Evolutionary conservation across 2,797 vertebrate genomes (phyloP), one percentile per base, ranked within the genome.

Genomic region (Rhabdomys pumilio): DNA sequence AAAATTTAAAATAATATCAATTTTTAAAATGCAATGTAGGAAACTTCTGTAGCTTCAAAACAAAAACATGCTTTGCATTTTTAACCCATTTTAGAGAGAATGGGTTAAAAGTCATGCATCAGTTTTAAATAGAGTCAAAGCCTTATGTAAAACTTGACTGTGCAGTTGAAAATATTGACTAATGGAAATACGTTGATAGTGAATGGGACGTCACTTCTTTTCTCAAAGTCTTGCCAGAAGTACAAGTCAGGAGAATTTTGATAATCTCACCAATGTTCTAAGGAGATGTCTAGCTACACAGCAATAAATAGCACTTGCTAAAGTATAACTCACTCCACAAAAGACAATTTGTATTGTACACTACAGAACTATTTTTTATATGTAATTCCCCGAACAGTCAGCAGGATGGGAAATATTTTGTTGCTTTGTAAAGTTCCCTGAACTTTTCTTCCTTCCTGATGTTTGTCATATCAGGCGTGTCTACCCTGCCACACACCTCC

Each of bases 401-500:
- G 34, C 7, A 86, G 38, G 3, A 44, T 90, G 19, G 26, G 22
- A 69, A 38, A 47, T 83, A 65, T 67, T 83, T 72, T 80, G 69
- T 19, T 83, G 20, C 75, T 91, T 69, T 53, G 26, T 76, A 22
- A 53, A 80, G 50, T 57, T 47, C 34, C 6, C 69, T 38, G 55
- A 80, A 34, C 24, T 57, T 91, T 20, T 4, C 9, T 67, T 6
- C 7, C 50, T 63, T 79, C 26, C 5, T 53, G 38, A 31, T 38
- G 38, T 57, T 82, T 10, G 2, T 26, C 26, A 24, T 22, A 31
- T 26, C 14, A 91, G 57, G 11, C 3, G 75, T 13, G 10, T 24
- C 0, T 17, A 59, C 3, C 0, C 1, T 86, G 44, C 6, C 61
- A 24, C 10, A 79, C 15, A 63, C 1, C 1, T 55, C 4, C 34